Evolutionary conservation across 2,888 invertebrate genomes (phyloP).

Genomic region (Cinara cedri): DNA sequence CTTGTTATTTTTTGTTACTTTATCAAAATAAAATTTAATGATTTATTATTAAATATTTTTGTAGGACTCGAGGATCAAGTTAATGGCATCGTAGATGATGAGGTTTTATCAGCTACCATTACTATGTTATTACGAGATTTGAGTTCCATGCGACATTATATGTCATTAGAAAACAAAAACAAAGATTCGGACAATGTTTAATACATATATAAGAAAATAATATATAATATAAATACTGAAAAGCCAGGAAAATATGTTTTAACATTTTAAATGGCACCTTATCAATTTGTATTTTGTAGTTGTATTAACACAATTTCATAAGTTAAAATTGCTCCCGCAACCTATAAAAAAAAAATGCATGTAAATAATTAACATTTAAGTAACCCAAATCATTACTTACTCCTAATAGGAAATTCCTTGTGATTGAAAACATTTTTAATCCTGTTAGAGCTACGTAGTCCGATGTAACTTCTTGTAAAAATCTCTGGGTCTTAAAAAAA

Average conservation of each 20-base stretch:
- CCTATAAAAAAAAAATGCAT: conserved; percentile 57
- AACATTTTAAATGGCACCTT: neutral
- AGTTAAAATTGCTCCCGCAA: conserved; percentile 60
- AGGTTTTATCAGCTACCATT: conserved; percentile 65
- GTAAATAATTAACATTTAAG: too few relatives aligned
- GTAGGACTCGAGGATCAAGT: conserved; percentile 48
- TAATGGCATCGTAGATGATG: conserved; percentile 31
- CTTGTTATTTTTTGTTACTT: neutral
- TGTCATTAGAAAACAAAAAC: conserved; percentile 37
- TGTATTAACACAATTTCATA: conserved; percentile 60
- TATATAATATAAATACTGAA: neutral
- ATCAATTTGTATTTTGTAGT: conserved; percentile 58
- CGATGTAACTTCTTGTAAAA: conserved; percentile 60
- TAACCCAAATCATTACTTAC: conserved; percentile 58
- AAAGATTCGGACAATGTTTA: conserved; percentile 21
- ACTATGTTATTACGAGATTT: conserved; percentile 78
- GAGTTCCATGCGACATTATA: conserved; percentile 67
- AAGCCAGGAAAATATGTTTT: neutral
- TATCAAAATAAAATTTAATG: neutral
- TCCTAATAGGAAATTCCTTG: conserved; percentile 60
- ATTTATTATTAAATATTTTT: neutral
- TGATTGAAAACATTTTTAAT: conserved; percentile 61
- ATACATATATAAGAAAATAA: too few relatives aligned
- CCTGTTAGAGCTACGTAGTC: conserved; percentile 61
- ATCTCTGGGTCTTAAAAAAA: conserved; percentile 60